Conservation (phyloP, 2,113 vertebrate genomes). For the Propithecus coquereli region DNA sequence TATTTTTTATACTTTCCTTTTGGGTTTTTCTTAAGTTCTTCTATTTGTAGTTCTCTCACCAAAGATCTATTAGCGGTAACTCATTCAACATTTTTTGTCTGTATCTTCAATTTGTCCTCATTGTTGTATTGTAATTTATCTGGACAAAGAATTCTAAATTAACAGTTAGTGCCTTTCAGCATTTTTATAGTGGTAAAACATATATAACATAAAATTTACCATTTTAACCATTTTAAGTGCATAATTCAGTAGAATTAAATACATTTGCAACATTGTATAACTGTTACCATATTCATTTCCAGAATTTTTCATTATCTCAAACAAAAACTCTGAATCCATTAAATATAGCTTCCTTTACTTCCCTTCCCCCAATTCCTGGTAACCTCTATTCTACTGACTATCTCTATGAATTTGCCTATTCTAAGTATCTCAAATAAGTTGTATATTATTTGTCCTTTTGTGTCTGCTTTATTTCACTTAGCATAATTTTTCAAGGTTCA, state of each 20-base stretch:
- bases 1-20: background rate
- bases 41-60: background rate
- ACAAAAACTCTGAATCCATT: background rate
- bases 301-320: background rate
- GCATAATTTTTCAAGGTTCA: background rate
- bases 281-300: background rate
- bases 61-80: background rate
- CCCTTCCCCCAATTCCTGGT: background rate
- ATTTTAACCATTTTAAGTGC: background rate
- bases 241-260: background rate
- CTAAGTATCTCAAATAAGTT: background rate
- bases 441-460: background rate
- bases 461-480: background rate
- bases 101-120: background rate
- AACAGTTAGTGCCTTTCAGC: background rate
- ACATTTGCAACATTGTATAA: background rate
- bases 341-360: background rate
- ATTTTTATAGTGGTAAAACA: background rate
- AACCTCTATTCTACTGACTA: background rate
- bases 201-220: background rate
- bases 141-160: background rate
- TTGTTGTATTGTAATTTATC: background rate
- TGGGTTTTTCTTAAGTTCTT: background rate
- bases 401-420: background rate
- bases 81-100: background rate